phyloP scores from a whole-genome alignment of 2,797 vertebrate species.

The Somateria mollissima region DNA sequence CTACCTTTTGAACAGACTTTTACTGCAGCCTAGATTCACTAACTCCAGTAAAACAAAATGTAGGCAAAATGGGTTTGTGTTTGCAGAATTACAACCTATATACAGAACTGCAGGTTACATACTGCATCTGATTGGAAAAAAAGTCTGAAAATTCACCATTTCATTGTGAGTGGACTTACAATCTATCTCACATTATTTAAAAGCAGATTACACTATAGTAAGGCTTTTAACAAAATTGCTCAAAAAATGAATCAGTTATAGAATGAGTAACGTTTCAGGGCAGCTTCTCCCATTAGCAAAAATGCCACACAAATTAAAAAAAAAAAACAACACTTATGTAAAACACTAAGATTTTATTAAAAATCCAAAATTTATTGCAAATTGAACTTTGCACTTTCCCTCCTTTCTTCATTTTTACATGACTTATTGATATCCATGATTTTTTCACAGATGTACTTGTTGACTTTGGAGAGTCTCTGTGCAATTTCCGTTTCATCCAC shows the following conservation, averaged over 20 bases:
- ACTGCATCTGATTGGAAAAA: slow-evolving; percentile 11
- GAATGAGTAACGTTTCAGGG: neutral
- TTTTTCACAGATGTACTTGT: slow-evolving; percentile 99
- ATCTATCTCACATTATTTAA: slow-evolving; percentile 30
- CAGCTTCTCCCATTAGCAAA: slow-evolving; percentile 15
- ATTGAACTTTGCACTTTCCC: slow-evolving; percentile 92
- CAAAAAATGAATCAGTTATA: neutral
- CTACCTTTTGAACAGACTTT: slow-evolving; percentile 10
- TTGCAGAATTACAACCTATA: neutral
- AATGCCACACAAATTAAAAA: slow-evolving; percentile 66
- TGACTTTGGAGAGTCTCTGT: slow-evolving; percentile 99
- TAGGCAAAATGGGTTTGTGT: neutral
- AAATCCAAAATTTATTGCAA: slow-evolving; percentile 85
- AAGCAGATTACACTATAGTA: slow-evolving; percentile 38
- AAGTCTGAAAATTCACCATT: slow-evolving; percentile 7
- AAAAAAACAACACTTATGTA: slow-evolving; percentile 63
- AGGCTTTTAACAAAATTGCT: slow-evolving; percentile 11
- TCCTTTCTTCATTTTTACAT: slow-evolving; percentile 98
- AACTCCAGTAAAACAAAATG: neutral
- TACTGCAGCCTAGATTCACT: neutral
- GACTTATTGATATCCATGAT: slow-evolving; percentile 99
- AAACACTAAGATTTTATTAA: slow-evolving; percentile 81
- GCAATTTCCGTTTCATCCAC: slow-evolving; percentile 98
- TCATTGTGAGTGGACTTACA: slow-evolving; percentile 23
- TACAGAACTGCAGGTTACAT: neutral